Evolutionary conservation across 2,113 vertebrate species (phyloP).

Genomic region (Lagenorhynchus albirostris): DNA sequence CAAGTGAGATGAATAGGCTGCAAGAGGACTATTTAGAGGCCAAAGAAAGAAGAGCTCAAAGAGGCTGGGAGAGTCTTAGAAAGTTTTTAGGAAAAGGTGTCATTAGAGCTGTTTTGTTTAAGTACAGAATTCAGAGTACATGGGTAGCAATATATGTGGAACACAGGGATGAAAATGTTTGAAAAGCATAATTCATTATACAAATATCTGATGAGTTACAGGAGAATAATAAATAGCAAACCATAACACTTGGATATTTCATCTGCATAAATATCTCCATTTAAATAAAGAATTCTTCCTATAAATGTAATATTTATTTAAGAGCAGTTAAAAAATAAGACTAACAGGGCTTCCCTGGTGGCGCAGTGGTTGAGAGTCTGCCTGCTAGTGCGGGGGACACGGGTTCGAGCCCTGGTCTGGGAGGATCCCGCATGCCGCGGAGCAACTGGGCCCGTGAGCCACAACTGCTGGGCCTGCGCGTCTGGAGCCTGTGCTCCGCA

Average conservation of each 20-base stretch:
- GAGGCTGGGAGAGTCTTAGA: not conserved
- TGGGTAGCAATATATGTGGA: not conserved
- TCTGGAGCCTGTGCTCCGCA: too few relatives aligned
- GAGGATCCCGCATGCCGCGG: too few relatives aligned
- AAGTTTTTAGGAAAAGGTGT: not conserved
- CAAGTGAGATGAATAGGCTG: not conserved
- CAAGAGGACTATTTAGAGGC: not conserved
- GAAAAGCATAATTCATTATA: not conserved
- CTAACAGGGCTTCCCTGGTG: not conserved
- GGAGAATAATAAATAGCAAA: not conserved
- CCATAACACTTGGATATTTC: not conserved
- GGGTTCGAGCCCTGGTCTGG: too few relatives aligned
- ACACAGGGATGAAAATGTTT: not conserved
- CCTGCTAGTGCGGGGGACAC: too few relatives aligned
- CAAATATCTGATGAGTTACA: not conserved
- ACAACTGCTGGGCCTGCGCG: too few relatives aligned
- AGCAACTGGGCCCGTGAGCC: too few relatives aligned
- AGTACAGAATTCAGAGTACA: not conserved
- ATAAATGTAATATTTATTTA: not conserved
- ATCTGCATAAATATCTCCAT: not conserved
- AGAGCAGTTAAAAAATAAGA: not conserved
- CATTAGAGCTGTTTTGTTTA: not conserved
- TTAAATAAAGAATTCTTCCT: not conserved
- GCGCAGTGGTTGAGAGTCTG: too few relatives aligned
- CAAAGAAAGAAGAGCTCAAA: not conserved